Base-by-base conservation (phyloP, 1,140 invertebrate genomes). In the Phymorhynchus buccinoides region DNA sequence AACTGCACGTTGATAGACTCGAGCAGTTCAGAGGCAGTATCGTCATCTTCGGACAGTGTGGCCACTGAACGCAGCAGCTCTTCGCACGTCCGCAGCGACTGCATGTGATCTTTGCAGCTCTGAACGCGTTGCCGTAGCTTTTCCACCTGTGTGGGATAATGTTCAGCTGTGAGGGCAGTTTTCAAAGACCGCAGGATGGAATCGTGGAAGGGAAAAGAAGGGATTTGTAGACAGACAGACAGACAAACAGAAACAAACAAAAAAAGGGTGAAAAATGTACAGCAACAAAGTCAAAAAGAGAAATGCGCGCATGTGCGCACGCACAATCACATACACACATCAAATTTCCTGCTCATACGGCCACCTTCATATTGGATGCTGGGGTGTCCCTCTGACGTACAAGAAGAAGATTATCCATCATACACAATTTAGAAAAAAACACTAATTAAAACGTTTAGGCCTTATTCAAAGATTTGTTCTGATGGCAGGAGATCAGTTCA, bases 51-150 rank as follows among this genome's bases (percentile, higher is more conserved):
- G 18, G 75, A 52, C 35, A 52, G 42, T 1, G 42, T n/a, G 16
- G 39, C 75, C 71, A 78, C 41, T 35, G 71, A 35, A 41, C 42
- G 44, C 62, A 84, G 75, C 71, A 84, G 9, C 14, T 84, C 75
- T 30, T 78, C 75, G 30, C 83, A 84, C 41, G 71, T 48, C 7
- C 35, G 42, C 73, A 84, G 42, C 35, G 83, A 84, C 75, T 84
- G 71, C 48, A 84, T 35, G 75, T 84, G 39, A 32, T 84, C 48
- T 18, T 41, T 78, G 75, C 44, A 84, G 44, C 83, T 79, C 75
- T 84, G 83, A 4, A 77, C 44, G 3, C 73, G 71, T 37, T 84
- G 83, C 7, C 68, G 82, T 42, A 84, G n/a, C 42, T 71, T 84
- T 32, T 84, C 82, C n/a, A 71, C 44, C 77, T 79, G 77, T 35